phyloP scores from a whole-genome alignment of 1,140 invertebrate genomes.

The Panulirus ornatus region DNA sequence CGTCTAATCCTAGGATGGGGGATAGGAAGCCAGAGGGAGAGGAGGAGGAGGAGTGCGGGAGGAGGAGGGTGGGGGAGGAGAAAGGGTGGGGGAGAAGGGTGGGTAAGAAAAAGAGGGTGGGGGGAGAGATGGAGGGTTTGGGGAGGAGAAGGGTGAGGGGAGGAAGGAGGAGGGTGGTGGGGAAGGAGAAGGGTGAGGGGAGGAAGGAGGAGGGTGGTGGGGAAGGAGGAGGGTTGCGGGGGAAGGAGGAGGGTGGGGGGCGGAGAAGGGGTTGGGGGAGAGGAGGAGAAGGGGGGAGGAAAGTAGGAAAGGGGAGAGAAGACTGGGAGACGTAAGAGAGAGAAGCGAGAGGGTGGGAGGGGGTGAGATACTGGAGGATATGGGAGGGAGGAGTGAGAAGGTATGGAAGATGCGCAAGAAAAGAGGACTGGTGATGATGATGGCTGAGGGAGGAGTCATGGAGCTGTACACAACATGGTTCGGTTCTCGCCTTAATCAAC shows the following conservation, averaged over 20 bases:
- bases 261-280: neutral
- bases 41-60: neutral
- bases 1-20: neutral
- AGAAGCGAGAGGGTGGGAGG: neutral
- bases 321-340: neutral
- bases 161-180: neutral
- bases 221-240: neutral
- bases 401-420: too few species aligned
- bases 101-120: neutral
- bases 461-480: too few species aligned
- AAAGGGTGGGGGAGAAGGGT: neutral
- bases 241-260: neutral
- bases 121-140: neutral
- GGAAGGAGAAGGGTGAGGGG: neutral
- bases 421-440: too few species aligned
- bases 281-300: neutral
- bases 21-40: neutral
- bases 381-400: neutral
- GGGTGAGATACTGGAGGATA: neutral
- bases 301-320: neutral
- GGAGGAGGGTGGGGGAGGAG: conserved; percentile 5
- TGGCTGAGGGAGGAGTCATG: too few species aligned
- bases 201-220: neutral
- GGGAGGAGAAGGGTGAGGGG: neutral
- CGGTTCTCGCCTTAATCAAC: too few species aligned